phyloP scores from a whole-genome alignment of 2,888 invertebrate genomes.

The Parascotia fuliginaria region DNA sequence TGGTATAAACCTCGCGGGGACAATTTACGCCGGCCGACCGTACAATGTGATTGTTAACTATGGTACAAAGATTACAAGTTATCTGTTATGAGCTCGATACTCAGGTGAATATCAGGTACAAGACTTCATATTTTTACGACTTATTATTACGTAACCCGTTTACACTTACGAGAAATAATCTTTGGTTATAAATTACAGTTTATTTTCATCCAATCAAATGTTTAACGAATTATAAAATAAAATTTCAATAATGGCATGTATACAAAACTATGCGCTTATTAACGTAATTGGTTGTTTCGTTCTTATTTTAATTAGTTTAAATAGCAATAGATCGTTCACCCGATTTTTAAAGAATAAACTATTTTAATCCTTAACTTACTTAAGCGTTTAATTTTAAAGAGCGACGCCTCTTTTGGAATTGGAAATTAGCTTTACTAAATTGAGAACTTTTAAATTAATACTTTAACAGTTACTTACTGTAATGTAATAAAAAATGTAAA shows the following conservation, averaged over 20 bases:
- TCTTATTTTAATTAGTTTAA: constrained; percentile 13
- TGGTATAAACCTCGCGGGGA: constrained; percentile 68
- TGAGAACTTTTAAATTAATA: too few species aligned
- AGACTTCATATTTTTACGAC: constrained; percentile 32
- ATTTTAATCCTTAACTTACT: too few species aligned
- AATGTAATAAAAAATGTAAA: too few species aligned
- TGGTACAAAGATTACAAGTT: constrained; percentile 76
- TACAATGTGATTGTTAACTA: constrained; percentile 79
- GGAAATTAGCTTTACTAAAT: neutral
- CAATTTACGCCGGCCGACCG: constrained; percentile 72
- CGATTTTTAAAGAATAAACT: too few species aligned
- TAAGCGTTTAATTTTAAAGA: constrained; percentile 37
- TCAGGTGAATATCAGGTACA: constrained; percentile 41
- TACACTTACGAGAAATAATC: constrained; percentile 26
- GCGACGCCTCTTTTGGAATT: constrained; percentile 45
- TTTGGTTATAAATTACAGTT: constrained; percentile 25
- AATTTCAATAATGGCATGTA: constrained; percentile 1
- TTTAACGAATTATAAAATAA: constrained; percentile 17
- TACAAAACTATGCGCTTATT: constrained; percentile 3
- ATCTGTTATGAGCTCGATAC: constrained; percentile 68
- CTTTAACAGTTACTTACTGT: too few species aligned
- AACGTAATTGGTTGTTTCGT: constrained; percentile 20
- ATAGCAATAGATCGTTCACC: constrained; percentile 15
- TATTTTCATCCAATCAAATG: constrained; percentile 28
- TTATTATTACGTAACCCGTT: constrained; percentile 45